phyloP scores from a whole-genome alignment of 2,113 vertebrate species.

The Bufo gargarizans region DNA sequence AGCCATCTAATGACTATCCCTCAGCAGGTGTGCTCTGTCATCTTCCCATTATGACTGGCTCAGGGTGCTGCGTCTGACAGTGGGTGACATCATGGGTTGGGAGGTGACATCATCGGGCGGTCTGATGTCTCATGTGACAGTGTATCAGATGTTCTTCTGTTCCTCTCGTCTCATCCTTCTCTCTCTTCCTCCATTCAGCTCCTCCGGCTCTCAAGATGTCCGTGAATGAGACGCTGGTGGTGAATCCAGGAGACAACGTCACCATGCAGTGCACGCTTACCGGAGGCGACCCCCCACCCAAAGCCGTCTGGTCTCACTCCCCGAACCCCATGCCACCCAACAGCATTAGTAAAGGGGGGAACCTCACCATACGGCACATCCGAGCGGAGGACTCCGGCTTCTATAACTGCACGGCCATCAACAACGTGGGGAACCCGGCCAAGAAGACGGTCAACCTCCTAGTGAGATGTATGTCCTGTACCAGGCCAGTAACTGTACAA shows the following conservation, averaged over 20 bases:
- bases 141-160: background rate
- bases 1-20: too few species aligned
- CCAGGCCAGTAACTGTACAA: conserved; percentile 24
- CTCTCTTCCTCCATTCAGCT: conserved; percentile 61
- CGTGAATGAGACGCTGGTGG: conserved; percentile 90
- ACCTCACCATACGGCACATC: conserved; percentile 82
- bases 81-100: background rate
- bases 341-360: conserved; percentile 78
- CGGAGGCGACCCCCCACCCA: conserved; percentile 84
- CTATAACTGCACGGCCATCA: conserved; percentile 94
- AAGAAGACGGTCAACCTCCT: conserved; percentile 91
- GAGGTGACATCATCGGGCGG: background rate
- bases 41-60: background rate
- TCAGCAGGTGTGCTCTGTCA: background rate
- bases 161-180: background rate
- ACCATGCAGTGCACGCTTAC: conserved; percentile 86
- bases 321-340: conserved; percentile 81
- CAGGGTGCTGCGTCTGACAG: background rate
- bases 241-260: conserved; percentile 91
- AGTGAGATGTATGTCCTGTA: conserved; percentile 79
- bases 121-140: background rate
- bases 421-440: conserved; percentile 95
- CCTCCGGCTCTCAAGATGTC: conserved; percentile 79
- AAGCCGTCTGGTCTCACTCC: conserved; percentile 87
- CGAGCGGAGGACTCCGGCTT: conserved; percentile 83